Base-by-base conservation (phyloP, 1,140 invertebrate genomes). In the Euwallacea similis region DNA sequence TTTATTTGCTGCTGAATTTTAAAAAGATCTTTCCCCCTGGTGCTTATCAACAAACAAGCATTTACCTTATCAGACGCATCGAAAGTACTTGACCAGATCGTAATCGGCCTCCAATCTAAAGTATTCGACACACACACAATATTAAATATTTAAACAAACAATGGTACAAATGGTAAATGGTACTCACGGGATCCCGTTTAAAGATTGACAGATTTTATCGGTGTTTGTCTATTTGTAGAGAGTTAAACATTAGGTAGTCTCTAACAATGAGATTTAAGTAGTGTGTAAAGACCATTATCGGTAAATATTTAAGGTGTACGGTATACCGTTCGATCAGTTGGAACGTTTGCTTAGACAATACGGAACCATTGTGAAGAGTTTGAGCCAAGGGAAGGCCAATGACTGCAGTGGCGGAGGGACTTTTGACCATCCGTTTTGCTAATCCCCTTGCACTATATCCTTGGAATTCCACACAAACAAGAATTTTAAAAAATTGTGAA, bases 221-320 rank as follows among this genome's bases (percentile, higher is more conserved):
- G 55, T 74, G 67, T 74, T 76, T 73, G 71, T 67, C 66, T 69
- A 75, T 75, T 75, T 73, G 72, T 75, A 68, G 71, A 68, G 73
- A 69, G 58, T 72, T 67, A 72, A 74, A 76, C 75, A 76, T 74
- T 74, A 74, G 73, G 75, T 74, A 76, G 73, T 76, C 65, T 55
- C 44, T 70, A 53, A 70, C 73, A 76, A 73, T 72, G 70, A 69
- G 60, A 73, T 76, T 73, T 71, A 74, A 76, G 75, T 76, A 73
- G 73, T 76, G 66, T 72, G 75, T 76, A 76, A 74, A 76, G 71
- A 74, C 75, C 73, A 76, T 76, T 76, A 76, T 74, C 73, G 73
- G 73, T 63, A 74, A 76, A 76, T 76, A 76, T 76, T 76, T 76
- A 65, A 76, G 69, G 66, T 76, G 67, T 65, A 66, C 73, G 66